Evolutionary conservation across 2,888 invertebrate species (phyloP).

Genomic region (Osmoderma eremita): DNA sequence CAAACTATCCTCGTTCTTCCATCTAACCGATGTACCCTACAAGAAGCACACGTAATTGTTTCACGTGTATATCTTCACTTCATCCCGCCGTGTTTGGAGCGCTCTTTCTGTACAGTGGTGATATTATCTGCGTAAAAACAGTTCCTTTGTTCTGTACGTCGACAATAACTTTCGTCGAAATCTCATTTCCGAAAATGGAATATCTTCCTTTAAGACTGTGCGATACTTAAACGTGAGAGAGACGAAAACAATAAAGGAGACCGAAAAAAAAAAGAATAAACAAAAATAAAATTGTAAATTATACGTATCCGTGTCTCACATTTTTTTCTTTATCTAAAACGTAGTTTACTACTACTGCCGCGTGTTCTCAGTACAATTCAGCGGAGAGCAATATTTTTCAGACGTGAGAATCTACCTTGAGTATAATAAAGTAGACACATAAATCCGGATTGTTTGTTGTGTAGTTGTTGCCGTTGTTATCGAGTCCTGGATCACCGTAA

Average conservation of each 20-base stretch:
- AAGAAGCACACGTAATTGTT: conserved; percentile 22
- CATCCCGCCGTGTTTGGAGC: not conserved
- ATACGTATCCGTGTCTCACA: conserved; percentile 37
- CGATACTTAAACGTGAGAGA: conserved; percentile 21
- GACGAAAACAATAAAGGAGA: conserved; percentile 13
- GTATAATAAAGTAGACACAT: conserved; percentile 41
- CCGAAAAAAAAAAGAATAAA: conserved; percentile 16
- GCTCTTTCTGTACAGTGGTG: conserved; percentile 3
- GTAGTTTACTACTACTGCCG: conserved; percentile 33
- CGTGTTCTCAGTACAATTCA: conserved; percentile 39
- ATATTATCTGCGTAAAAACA: conserved; percentile 25
- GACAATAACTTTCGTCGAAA: conserved; percentile 27
- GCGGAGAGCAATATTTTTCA: conserved; percentile 41
- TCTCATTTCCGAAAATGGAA: conserved; percentile 22
- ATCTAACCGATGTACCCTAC: not conserved
- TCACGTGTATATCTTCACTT: not conserved
- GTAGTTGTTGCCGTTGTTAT: conserved; percentile 32
- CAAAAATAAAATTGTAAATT: conserved; percentile 36
- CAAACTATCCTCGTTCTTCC: not conserved
- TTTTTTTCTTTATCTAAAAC: conserved; percentile 39
- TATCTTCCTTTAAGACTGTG: conserved; percentile 15
- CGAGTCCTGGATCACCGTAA: conserved; percentile 29
- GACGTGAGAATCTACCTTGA: conserved; percentile 42
- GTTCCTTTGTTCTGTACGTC: conserved; percentile 18
- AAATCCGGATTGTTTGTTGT: conserved; percentile 40